These are phyloP conservation scores for Helicorthomorpha holstii DNA, from an alignment of 1,140 invertebrate species.

Conservation along the genomic window DNA sequence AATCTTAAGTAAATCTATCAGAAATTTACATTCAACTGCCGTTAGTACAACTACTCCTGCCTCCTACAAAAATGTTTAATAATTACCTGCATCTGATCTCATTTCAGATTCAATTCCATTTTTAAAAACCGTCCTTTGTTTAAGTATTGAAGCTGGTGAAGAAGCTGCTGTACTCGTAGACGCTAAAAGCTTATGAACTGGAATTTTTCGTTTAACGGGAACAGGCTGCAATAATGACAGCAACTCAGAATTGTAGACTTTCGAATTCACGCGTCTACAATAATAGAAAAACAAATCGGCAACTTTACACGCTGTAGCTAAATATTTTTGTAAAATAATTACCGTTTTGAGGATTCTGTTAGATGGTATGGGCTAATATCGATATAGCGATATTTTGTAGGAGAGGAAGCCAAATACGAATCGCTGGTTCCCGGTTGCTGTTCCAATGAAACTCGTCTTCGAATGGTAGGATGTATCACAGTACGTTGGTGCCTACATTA, in stretches of 20 bases:
- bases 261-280: constrained; percentile 6
- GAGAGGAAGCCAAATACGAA: background rate
- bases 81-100: no score
- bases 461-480: background rate
- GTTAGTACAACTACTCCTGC: no score
- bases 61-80: no score
- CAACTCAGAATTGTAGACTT: constrained; percentile 14
- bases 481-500: constrained; percentile 7
- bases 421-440: constrained; percentile 7
- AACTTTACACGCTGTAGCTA: background rate
- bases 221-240: constrained; percentile 19
- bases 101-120: no score
- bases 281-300: background rate
- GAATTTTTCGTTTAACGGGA: constrained; percentile 15
- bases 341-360: background rate
- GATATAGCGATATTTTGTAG: constrained; percentile 5
- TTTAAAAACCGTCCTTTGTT: background rate
- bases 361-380: background rate
- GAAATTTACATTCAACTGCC: no score
- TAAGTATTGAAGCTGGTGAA: background rate
- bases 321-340: background rate
- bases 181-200: background rate
- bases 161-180: background rate
- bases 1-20: no score
- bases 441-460: no score